Evolutionary conservation across 2,888 invertebrate genomes (phyloP), one percentile per base, ranked within the genome.

Genomic region (Saturnia pavonia): DNA sequence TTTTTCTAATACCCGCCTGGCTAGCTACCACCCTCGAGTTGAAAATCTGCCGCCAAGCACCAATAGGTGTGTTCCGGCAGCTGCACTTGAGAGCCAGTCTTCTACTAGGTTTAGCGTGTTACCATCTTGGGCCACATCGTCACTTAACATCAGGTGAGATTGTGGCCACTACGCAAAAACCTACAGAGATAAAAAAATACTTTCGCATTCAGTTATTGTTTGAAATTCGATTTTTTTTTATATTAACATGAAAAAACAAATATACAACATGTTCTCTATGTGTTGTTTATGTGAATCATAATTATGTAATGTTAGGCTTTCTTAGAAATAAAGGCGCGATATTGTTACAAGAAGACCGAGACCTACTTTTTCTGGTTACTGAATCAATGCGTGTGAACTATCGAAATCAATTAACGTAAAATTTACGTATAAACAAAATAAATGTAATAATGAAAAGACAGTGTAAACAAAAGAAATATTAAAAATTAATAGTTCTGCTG

Each of bases 321-420:
- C 63, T 27, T 63, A 34, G 34, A 63, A 27, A 34, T 16, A 63
- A 34, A 34, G 9, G 63, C 12, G 63, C 25, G n/a, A 63, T 63
- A 63, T 63, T 63, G 27, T 63, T 14, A 27, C 63, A 34, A 63
- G 63, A 34, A 63, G 34, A 34, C 63, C 65, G 19, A 65, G n/a
- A 65, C 65, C 40, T n/a, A 65, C n/a, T 65, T 65, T 65, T n/a
- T 40, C 34, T 40, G n/a, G 19, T 40, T 65, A 40, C 65, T 4
- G 65, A 16, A 40, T 16, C 6, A 65, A 65, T 65, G 40, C 65
- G n/a, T 65, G 65, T 65, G 40, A 65, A 65, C 40, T n/a, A 40
- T 16, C 27, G 19, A 63, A 63, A 34, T 27, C 12, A 25, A 19
- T 54, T 22, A 54, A 22, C 54, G 54, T 9, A 11, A 54, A 54